phyloP scores from a whole-genome alignment of 2,888 invertebrate species.

The Macrophya annulata region DNA sequence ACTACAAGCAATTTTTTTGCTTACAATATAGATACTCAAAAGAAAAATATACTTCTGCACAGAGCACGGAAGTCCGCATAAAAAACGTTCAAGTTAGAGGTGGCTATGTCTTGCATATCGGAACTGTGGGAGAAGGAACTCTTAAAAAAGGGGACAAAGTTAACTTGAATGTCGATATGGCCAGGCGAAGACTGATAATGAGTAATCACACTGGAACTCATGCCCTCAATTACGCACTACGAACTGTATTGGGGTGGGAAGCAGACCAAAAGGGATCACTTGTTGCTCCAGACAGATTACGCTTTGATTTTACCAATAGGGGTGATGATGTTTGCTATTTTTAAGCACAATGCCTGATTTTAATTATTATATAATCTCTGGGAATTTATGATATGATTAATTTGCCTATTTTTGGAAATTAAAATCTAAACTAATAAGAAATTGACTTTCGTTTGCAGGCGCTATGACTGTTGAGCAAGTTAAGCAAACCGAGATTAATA shows the following conservation, averaged over 20 bases:
- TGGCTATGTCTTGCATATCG: constrained; percentile 97
- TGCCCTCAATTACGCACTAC: constrained; percentile 95
- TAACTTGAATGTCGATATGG: constrained; percentile 90
- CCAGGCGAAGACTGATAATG: constrained; percentile 95
- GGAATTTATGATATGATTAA: not conserved
- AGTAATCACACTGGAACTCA: constrained; percentile 99
- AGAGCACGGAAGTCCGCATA: constrained; percentile 93
- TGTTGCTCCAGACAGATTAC: constrained; percentile 97
- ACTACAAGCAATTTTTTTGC: constrained; percentile 6
- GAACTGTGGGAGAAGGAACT: constrained; percentile 90
- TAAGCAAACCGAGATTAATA: constrained; percentile 90
- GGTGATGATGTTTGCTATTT: constrained; percentile 70
- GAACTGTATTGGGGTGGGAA: constrained; percentile 94
- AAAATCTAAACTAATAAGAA: constrained; percentile 15
- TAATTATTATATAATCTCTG: not conserved
- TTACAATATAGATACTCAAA: not conserved
- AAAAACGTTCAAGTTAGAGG: constrained; percentile 97
- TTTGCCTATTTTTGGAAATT: not conserved
- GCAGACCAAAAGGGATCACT: constrained; percentile 98
- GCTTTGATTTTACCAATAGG: constrained; percentile 99
- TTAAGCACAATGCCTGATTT: not conserved
- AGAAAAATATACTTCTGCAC: constrained; percentile 55
- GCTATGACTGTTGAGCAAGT: constrained; percentile 95
- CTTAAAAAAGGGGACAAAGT: constrained; percentile 93
- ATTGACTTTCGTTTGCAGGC: constrained; percentile 77